Evolutionary conservation across 2,113 vertebrate genomes (phyloP).

Genomic region (Phalacrocorax carbo): DNA sequence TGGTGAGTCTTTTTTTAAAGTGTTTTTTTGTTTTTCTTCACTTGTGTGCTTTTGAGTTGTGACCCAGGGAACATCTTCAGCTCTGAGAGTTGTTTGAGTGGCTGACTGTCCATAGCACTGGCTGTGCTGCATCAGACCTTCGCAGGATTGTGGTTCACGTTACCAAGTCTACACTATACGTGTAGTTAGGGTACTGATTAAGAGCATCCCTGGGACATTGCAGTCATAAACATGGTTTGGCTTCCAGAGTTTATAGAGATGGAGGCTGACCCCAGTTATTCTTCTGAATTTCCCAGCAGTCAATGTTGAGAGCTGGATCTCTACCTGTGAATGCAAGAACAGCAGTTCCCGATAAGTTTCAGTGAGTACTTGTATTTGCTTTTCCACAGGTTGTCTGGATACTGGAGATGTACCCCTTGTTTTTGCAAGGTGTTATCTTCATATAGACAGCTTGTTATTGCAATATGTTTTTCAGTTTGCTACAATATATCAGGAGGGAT

Average conservation of each 20-base stretch:
- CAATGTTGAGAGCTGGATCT: neutral
- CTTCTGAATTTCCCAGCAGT: neutral
- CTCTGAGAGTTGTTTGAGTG: neutral
- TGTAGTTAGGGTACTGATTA: neutral
- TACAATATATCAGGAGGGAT: neutral
- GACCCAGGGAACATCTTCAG: neutral
- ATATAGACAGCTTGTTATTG: neutral
- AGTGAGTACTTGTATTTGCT: neutral
- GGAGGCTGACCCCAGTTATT: neutral
- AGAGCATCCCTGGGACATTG: neutral
- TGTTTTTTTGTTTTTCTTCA: no score
- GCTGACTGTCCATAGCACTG: neutral
- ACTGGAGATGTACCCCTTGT: neutral
- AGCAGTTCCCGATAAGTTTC: neutral
- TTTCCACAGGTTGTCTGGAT: neutral
- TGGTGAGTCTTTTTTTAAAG: neutral
- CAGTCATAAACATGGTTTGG: neutral
- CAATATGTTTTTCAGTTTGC: neutral
- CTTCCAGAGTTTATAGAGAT: neutral
- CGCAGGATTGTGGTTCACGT: neutral
- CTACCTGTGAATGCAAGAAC: neutral
- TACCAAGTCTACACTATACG: accelerated
- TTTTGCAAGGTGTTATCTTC: neutral
- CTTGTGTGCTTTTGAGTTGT: neutral
- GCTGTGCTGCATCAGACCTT: neutral